phyloP scores from a whole-genome alignment of 1,140 invertebrate species.

The Paralvinella palmiformis region DNA sequence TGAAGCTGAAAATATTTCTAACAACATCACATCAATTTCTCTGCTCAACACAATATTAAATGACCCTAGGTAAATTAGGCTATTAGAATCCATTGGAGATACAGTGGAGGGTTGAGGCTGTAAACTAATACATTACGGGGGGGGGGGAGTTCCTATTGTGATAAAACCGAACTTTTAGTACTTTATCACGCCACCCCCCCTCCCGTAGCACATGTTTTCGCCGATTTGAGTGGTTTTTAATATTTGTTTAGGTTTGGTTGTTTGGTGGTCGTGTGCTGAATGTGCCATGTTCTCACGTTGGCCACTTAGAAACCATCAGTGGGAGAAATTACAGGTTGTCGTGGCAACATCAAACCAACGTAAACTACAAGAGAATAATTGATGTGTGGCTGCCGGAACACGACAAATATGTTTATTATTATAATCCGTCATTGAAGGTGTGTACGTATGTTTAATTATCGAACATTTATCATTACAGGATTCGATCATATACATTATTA shows the following conservation, averaged over 20 bases:
- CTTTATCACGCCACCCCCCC: too few species aligned
- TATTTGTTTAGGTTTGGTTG: conserved; percentile 7
- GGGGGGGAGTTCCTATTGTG: too few species aligned
- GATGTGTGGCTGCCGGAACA: conserved; percentile 10
- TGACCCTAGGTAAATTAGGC: too few species aligned
- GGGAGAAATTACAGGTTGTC: neutral
- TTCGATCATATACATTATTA: neutral
- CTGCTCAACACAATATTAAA: too few species aligned
- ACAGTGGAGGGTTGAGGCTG: too few species aligned
- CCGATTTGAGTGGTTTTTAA: neutral
- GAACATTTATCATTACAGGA: neutral
- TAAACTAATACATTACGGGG: too few species aligned
- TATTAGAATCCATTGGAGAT: too few species aligned
- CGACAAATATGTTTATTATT: conserved; percentile 13
- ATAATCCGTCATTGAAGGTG: conserved; percentile 1
- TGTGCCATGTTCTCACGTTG: conserved; percentile 10
- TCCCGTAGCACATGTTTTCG: too few species aligned
- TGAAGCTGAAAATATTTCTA: too few species aligned
- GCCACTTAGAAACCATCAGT: neutral
- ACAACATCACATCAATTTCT: too few species aligned
- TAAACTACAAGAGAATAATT: conserved; percentile 3
- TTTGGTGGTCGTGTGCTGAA: conserved; percentile 13
- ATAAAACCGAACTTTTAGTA: too few species aligned
- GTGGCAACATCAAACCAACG: neutral
- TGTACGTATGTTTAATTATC: neutral